These are phyloP conservation scores for Acanthosepion lycidas DNA, from an alignment of 2,888 invertebrate genomes.

Conservation along the genomic window DNA sequence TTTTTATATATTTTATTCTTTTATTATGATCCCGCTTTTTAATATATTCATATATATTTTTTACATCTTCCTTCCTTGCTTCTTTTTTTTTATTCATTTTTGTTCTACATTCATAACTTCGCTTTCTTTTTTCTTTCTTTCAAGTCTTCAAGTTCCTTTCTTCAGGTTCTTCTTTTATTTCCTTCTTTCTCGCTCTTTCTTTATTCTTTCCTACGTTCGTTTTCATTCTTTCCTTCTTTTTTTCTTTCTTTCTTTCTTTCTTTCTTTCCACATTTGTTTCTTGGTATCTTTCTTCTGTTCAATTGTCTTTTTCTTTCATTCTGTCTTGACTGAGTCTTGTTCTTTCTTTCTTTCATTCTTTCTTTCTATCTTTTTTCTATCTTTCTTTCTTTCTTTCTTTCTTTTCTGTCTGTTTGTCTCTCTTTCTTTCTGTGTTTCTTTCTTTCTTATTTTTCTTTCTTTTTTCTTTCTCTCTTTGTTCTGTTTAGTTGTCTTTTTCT, in stretches of 20 bases:
- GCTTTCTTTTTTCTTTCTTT: background rate
- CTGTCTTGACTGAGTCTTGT: too few relatives aligned
- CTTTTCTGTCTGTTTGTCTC: too few relatives aligned
- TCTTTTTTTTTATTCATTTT: background rate
- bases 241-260: too few relatives aligned
- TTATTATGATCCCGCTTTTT: background rate
- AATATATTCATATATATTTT: background rate
- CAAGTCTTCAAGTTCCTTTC: background rate
- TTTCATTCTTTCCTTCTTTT: too few relatives aligned
- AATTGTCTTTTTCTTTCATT: too few relatives aligned
- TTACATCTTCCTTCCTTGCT: background rate
- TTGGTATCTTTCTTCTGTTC: too few relatives aligned
- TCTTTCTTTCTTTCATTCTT: background rate
- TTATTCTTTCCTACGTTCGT: background rate
- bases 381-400: too few relatives aligned
- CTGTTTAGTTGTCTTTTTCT: too few relatives aligned
- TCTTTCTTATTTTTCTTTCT: too few relatives aligned
- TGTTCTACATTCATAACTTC: background rate
- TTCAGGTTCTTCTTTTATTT: background rate
- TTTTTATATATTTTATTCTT: background rate
- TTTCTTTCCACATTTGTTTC: too few relatives aligned
- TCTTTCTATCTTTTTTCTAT: background rate
- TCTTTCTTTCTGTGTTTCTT: too few relatives aligned
- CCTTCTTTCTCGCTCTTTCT: background rate
- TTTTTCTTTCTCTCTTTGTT: too few relatives aligned